A percentile compares a stretch with the other conserved stretches of the same genome.
phyloP scores from a whole-genome alignment of 1,140 invertebrate genomes.

The Mycetomoellerius zeteki region DNA sequence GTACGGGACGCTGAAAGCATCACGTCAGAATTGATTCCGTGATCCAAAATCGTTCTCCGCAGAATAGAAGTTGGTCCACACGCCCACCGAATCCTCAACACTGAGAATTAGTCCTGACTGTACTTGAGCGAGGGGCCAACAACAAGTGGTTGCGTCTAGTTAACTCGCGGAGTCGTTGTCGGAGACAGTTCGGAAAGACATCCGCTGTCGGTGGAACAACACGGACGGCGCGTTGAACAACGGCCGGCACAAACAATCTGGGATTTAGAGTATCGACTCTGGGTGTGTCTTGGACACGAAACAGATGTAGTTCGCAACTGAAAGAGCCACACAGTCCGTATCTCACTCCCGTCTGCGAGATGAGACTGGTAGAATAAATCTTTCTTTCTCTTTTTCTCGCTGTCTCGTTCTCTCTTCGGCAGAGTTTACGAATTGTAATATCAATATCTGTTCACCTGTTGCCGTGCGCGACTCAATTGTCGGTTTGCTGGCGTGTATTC shows the following conservation, averaged over 20 bases:
- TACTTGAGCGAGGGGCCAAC: constrained; percentile 59
- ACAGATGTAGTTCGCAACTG: constrained; percentile 33
- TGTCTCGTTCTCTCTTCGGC: constrained; percentile 25
- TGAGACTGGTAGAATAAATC: constrained; percentile 67
- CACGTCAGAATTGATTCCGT: constrained; percentile 56
- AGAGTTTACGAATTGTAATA: constrained; percentile 73
- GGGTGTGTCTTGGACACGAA: constrained; percentile 27
- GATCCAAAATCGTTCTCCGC: constrained; percentile 20
- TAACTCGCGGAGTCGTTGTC: constrained; percentile 72
- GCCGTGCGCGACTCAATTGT: constrained; percentile 60
- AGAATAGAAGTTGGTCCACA: constrained; percentile 30
- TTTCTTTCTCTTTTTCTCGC: constrained; percentile 53
- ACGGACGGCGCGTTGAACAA: constrained; percentile 46
- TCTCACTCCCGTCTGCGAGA: constrained; percentile 35
- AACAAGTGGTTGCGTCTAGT: constrained; percentile 77
- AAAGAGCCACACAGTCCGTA: constrained; percentile 22
- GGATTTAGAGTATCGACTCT: constrained; percentile 51
- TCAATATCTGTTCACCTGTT: constrained; percentile 75
- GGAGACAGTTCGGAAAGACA: constrained; percentile 75
- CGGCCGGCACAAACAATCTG: constrained; percentile 39
- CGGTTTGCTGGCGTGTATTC: constrained; percentile 45
- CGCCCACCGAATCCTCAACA: constrained; percentile 45
- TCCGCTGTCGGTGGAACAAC: constrained; percentile 61
- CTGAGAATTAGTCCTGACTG: constrained; percentile 70
- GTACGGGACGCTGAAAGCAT: neutral